These are phyloP conservation scores for Spisula subtruncata DNA, from an alignment of 2,888 invertebrate species.

Conservation along the genomic window DNA sequence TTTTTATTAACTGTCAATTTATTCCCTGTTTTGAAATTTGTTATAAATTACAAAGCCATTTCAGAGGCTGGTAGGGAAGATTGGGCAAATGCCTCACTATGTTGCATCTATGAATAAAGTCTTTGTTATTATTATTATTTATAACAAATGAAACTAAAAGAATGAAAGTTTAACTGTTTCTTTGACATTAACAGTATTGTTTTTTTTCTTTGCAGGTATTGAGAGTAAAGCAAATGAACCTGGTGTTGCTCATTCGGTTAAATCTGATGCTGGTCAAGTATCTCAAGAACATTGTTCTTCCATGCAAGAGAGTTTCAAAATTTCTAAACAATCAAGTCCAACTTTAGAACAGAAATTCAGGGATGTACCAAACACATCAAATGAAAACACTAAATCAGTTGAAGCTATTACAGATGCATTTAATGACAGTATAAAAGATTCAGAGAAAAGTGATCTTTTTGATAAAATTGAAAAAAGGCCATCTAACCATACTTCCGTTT, in stretches of 20 bases:
- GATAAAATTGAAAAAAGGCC: neutral
- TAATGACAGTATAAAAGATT: neutral
- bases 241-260: neutral
- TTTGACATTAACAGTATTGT: neutral
- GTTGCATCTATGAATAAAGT: too few species aligned
- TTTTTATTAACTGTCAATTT: too few species aligned
- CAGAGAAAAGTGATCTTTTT: neutral
- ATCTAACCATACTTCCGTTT: neutral
- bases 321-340: constrained; percentile 26
- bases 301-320: neutral
- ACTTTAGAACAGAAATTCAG: neutral
- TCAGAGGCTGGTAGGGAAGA: too few species aligned
- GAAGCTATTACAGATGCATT: neutral
- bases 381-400: neutral
- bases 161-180: too few species aligned
- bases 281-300: constrained; percentile 33
- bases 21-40: too few species aligned
- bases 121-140: too few species aligned
- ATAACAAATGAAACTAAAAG: too few species aligned
- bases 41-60: too few species aligned
- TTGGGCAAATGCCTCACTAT: too few species aligned
- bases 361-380: constrained; percentile 26
- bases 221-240: constrained; percentile 64
- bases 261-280: constrained; percentile 4
- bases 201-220: constrained; percentile 65